Evolutionary conservation across 2,888 invertebrate genomes (phyloP), one percentile per base, ranked within the genome.

Genomic region (Scelioninae gen. 1): DNA sequence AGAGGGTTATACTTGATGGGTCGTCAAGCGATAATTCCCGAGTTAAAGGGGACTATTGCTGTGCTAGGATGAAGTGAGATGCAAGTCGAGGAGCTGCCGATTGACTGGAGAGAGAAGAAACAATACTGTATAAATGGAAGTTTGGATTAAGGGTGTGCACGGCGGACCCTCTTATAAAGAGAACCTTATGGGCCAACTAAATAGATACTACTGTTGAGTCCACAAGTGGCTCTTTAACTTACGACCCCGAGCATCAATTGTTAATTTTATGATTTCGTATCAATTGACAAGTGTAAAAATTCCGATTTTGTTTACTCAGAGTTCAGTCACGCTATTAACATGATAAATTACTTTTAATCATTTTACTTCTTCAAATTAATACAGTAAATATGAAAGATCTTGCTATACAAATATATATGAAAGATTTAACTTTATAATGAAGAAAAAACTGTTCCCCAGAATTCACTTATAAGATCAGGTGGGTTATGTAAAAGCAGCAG

Each of bases 211-310:
- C 88, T 88, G 87, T 86, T 88, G 89, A 90, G 92, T 91, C 92
- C 91, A 92, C 92, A 92, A 92, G 92, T 92, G 92, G 92, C 92
- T 92, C 92, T 92, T 92, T 92, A 92, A 92, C 92, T 92, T 92
- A 89, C 91, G 92, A 92, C 92, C 92, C 91, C 87, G 88, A 88
- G 88, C 90, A 90, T 91, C 90, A 88, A 88, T 88, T 88, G 89
- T 91, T 92, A 92, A 92, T 91, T 91, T 90, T 88, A 88, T 91
- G 89, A 91, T 92, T 89, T 88, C 32, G 49, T 71, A 71, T 8
- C 65, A 71, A 78, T 71, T 82, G 74, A 58, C 56, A 71, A 71
- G 29, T 49, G 29, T 34, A 10, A 38, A 60, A 68, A 68, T 32
- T 53, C n/a, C 4, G 7, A 7, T 45, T 34, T 58, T 58, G 43